Percentiles rank a stretch among this genome's conserved stretches.
phyloP scores from a whole-genome alignment of 2,113 vertebrate species.

The Tenrec ecaudatus region DNA sequence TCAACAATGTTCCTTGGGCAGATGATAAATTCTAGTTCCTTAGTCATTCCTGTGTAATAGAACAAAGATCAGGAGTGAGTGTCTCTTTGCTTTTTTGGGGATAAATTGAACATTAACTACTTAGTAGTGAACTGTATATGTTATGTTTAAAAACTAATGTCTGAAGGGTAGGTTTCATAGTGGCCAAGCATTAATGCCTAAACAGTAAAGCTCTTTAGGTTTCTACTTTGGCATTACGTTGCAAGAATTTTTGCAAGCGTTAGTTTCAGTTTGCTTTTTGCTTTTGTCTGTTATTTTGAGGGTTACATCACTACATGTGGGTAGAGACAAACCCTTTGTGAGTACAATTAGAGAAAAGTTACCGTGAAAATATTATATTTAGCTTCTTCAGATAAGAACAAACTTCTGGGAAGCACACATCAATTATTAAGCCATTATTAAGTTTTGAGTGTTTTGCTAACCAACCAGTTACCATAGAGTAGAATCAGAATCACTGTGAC shows the following conservation, averaged over 20 bases:
- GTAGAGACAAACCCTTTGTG: neutral
- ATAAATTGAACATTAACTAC: neutral
- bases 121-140: neutral
- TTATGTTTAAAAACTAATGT: constrained; percentile 23
- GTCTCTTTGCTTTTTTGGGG: neutral
- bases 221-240: constrained; percentile 11
- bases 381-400: neutral
- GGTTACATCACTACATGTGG: neutral
- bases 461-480: neutral
- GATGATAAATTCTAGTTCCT: constrained; percentile 22
- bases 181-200: neutral
- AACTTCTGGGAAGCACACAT: neutral
- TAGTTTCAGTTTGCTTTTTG: constrained; percentile 19
- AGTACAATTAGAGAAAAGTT: neutral
- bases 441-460: neutral
- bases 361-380: neutral
- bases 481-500: neutral
- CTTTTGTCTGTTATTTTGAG: constrained; percentile 29
- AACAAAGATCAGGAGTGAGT: neutral
- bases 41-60: constrained; percentile 6
- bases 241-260: neutral
- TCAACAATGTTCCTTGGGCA: constrained; percentile 37
- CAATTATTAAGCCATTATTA: neutral
- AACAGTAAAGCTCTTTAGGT: constrained; percentile 12
- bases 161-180: neutral